phyloP scores from a whole-genome alignment of 2,113 vertebrate genomes.

The Phaethornis superciliosus region DNA sequence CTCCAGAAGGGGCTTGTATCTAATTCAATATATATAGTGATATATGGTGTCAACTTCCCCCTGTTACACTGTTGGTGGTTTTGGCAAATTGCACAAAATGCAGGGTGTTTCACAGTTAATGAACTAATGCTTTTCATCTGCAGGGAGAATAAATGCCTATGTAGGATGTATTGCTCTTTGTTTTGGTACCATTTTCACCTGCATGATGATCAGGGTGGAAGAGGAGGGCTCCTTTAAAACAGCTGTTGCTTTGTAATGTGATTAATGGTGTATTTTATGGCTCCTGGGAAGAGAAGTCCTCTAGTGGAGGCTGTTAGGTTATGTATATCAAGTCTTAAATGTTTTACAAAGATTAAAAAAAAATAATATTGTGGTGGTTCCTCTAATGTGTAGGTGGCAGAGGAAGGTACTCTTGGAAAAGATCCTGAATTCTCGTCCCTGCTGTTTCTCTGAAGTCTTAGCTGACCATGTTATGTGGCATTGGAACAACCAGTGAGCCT shows the following conservation, averaged over 20 bases:
- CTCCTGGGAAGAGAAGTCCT: background rate
- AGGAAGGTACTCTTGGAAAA: background rate
- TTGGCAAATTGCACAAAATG: background rate
- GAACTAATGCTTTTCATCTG: background rate
- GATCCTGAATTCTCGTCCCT: background rate
- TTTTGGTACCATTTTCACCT: background rate
- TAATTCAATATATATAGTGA: fast-evolving
- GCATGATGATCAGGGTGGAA: background rate
- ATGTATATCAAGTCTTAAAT: background rate
- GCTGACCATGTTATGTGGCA: background rate
- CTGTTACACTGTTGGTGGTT: background rate
- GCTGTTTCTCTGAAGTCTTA: background rate
- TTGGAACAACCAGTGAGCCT: background rate
- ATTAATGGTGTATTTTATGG: background rate
- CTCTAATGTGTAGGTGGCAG: background rate
- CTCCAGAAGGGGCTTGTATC: background rate
- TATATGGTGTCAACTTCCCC: background rate
- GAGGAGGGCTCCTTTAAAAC: background rate
- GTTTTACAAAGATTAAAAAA: background rate
- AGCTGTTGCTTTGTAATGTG: background rate
- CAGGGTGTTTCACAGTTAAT: background rate
- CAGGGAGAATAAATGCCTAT: background rate
- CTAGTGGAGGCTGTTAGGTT: background rate
- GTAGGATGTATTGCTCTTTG: background rate
- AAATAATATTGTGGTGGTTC: background rate